Conservation (phyloP, 2,113 vertebrate species). For the Pleuronectes platessa region DNA sequence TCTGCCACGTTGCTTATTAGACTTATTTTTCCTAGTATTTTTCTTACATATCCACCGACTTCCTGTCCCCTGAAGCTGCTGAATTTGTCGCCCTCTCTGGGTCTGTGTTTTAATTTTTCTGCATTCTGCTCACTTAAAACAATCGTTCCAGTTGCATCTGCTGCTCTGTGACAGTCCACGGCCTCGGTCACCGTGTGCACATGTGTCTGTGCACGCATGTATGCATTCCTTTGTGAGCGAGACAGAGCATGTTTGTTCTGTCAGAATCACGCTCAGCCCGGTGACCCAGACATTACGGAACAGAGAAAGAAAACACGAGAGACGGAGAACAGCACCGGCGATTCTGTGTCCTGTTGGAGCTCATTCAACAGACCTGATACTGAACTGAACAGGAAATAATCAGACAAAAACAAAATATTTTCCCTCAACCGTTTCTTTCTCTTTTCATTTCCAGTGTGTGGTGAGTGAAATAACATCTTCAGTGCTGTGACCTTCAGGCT, state of each 20-base stretch:
- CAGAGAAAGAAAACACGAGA: background rate
- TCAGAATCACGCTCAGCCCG: slow-evolving; percentile 6
- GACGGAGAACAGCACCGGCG: background rate
- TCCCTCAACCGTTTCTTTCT: background rate
- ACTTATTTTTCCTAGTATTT: background rate
- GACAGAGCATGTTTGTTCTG: slow-evolving; percentile 46
- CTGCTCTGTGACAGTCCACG: slow-evolving; percentile 11
- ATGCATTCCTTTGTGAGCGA: slow-evolving; percentile 21
- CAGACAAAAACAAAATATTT: background rate
- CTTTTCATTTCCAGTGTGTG: background rate
- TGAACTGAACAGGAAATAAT: background rate
- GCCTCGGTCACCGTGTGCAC: background rate
- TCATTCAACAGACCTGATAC: slow-evolving; percentile 9
- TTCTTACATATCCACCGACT: background rate
- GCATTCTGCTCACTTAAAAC: slow-evolving; percentile 5
- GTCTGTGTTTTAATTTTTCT: background rate
- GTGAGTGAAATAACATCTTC: slow-evolving; percentile 37
- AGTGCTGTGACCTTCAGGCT: slow-evolving; percentile 39
- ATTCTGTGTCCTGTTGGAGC: background rate
- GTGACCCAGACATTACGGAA: slow-evolving; percentile 29
- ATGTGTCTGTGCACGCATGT: background rate
- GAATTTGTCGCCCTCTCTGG: background rate
- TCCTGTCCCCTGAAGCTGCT: slow-evolving; percentile 4
- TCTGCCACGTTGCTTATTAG: background rate
- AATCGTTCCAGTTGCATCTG: slow-evolving; percentile 25